phyloP scores from a whole-genome alignment of 2,113 vertebrate species.

The Eublepharis macularius region DNA sequence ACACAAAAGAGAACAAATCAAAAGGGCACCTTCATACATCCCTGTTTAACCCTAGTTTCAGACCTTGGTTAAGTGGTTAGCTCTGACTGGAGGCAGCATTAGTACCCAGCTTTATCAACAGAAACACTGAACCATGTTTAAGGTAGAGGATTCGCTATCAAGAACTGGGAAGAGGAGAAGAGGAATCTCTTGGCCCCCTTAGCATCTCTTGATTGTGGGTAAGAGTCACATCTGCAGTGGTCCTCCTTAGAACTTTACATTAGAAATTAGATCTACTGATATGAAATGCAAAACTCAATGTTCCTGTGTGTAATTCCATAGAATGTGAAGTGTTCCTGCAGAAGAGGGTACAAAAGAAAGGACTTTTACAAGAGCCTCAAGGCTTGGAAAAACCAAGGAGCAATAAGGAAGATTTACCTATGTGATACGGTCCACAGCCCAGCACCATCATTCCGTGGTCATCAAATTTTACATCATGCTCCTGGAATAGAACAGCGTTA shows the following conservation, averaged over 20 bases:
- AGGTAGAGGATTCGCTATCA: background rate
- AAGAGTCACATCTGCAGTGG: background rate
- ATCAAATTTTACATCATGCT: slow-evolving; percentile 91
- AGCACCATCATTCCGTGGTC: slow-evolving; percentile 92
- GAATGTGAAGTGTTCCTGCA: slow-evolving; percentile 11
- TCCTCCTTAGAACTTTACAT: background rate
- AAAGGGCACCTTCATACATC: too few species aligned
- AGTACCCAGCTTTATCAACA: too few species aligned
- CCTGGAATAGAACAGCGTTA: slow-evolving; percentile 72
- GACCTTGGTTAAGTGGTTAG: too few species aligned
- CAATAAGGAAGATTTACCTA: slow-evolving; percentile 80
- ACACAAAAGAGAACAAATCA: too few species aligned
- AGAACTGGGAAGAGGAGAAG: background rate
- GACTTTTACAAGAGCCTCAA: background rate
- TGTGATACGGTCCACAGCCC: slow-evolving; percentile 95
- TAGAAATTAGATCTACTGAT: background rate
- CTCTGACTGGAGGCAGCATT: too few species aligned
- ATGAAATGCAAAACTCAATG: slow-evolving; percentile 28
- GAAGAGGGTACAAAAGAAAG: slow-evolving; percentile 31
- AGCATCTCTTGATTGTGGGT: background rate
- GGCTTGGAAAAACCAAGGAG: slow-evolving; percentile 25
- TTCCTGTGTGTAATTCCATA: slow-evolving; percentile 32
- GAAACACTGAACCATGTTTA: background rate
- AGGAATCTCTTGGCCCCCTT: background rate
- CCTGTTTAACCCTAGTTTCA: too few species aligned